Evolutionary conservation across 2,888 invertebrate genomes (phyloP), one percentile per base, ranked within the genome.

Genomic region (Perizoma affinitatum): DNA sequence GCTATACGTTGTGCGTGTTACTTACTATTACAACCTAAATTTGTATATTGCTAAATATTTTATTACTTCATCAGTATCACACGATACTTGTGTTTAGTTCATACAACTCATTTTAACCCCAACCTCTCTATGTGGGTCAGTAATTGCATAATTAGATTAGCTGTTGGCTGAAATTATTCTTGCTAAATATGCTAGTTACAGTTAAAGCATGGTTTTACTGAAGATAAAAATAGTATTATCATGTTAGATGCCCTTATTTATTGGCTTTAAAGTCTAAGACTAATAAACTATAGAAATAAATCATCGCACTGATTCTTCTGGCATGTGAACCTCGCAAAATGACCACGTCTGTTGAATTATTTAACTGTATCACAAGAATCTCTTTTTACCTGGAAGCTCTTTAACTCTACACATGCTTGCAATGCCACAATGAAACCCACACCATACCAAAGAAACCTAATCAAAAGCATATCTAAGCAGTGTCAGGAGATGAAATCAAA

Each of bases 401-500:
- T 5, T n/a, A 22, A 40, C 36, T 48, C 42, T 8, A 40, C 47
- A 45, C 54, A 42, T 40, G 43, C 48, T 47, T 51, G 46, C 43
- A 58, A 48, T 58, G 10, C 52, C 63, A 52, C 58, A 47, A 52
- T 63, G 52, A 55, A 58, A 59, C 33, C 11, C 47, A 10, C 45
- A 38, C 56, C 63, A 51, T 54, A 54, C 57, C 62, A 59, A 67
- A 62, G 47, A 65, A 65, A 63, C 41, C 48, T 65, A 61, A 69
- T 67, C 60, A 67, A 53, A 67, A 62, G 63, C 47, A 65, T 67
- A 22, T 22, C 22, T 22, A 61, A 67, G 60, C 53, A 58, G 56
- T 59, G 65, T 63, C 52, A 42, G 38, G 50, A 49, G 63, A 65
- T 67, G 57, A 57, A 65, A 57, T 60, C 59, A 63, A 68, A 62